Percentiles rank a stretch among this genome's conserved stretches.
phyloP scores from a whole-genome alignment of 2,888 invertebrate genomes.

The Drosophila recens region DNA sequence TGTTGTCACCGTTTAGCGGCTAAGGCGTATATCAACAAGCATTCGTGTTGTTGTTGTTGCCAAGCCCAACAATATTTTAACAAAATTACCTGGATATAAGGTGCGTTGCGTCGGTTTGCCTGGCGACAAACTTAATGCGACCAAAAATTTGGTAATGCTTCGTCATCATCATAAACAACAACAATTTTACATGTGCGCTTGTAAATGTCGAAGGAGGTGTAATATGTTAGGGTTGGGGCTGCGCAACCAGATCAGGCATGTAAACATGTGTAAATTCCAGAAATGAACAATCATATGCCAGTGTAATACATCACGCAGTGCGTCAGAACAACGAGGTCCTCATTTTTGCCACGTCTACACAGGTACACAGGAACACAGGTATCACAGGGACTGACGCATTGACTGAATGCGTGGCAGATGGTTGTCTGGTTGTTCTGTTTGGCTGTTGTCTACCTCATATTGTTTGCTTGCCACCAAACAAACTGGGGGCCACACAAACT shows the following conservation, averaged over 20 bases:
- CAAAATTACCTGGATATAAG: conserved; percentile 75
- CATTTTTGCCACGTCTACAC: conserved; percentile 37
- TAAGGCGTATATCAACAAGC: conserved; percentile 69
- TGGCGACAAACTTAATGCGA: conserved; percentile 62
- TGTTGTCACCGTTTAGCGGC: conserved; percentile 58
- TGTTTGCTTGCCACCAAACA: conserved; percentile 45
- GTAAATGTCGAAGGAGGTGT: not conserved
- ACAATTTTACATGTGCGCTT: conserved; percentile 43
- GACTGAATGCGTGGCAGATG: conserved; percentile 42
- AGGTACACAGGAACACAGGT: conserved; percentile 6
- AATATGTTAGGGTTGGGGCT: not conserved
- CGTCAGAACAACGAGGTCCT: conserved; percentile 51
- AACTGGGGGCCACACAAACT: conserved; percentile 16
- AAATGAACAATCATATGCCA: conserved; percentile 78
- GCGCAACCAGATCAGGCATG: conserved; percentile 48
- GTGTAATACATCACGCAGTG: conserved; percentile 76
- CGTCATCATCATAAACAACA: conserved; percentile 69
- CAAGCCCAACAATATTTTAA: conserved; percentile 75
- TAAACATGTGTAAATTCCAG: conserved; percentile 79
- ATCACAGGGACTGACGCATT: conserved; percentile 24
- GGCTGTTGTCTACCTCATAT: conserved; percentile 41
- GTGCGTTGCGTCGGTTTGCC: conserved; percentile 55
- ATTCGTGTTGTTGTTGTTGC: conserved; percentile 34
- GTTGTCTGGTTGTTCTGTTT: conserved; percentile 44
- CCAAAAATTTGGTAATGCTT: conserved; percentile 58